Evolutionary conservation across 2,113 vertebrate species (phyloP), one percentile per base, ranked within the genome.

Genomic region (Salvelinus fontinalis): DNA sequence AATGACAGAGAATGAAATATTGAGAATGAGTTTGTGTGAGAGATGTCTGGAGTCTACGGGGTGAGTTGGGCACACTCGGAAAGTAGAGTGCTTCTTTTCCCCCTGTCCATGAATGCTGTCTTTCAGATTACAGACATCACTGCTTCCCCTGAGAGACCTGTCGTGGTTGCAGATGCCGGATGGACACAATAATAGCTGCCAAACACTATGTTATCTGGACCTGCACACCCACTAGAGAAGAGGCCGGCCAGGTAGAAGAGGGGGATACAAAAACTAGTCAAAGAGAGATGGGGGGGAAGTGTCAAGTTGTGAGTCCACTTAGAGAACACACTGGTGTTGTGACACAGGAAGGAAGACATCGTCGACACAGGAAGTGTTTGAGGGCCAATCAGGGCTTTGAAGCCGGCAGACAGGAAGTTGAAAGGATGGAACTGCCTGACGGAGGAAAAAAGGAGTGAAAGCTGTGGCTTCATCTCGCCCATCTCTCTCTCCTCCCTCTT

Each of bases 81-180:
- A 34, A 34, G 5, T 11, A 54, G 51, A 54, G 51, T 54, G 51
- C 51, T 54, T 54, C 51, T 5, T 13, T 54, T 18, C 1, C 51
- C 51, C 14, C 51, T 54, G 51, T 54, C 51, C 51, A 31, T 60
- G 66, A n/a, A 27, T 26, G 67, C 4, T 67, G 66, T 67, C 66
- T 67, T 67, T 67, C 66, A 67, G 66, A 67, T 67, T 26, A 74
- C 57, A 65, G 60, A 74, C 31, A 18, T 20, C 59, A 16, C 20
- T 65, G 72, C 31, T 72, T 72, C 44, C 24, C 70, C 27, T 4
- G 5, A 29, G 70, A 22, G 59, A 60, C 4, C 60, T 34, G 54
- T 34, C 60, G 13, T 34, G 14, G 49, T 18, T 27, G 14, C 18
- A 67, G 16, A 67, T 11, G 34, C 26, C 29, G 18, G 26, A 67